A percentile compares a stretch with the other conserved stretches of the same genome.
Conservation (phyloP, 2,797 vertebrate genomes). For the Hippocampus kuda region DNA sequence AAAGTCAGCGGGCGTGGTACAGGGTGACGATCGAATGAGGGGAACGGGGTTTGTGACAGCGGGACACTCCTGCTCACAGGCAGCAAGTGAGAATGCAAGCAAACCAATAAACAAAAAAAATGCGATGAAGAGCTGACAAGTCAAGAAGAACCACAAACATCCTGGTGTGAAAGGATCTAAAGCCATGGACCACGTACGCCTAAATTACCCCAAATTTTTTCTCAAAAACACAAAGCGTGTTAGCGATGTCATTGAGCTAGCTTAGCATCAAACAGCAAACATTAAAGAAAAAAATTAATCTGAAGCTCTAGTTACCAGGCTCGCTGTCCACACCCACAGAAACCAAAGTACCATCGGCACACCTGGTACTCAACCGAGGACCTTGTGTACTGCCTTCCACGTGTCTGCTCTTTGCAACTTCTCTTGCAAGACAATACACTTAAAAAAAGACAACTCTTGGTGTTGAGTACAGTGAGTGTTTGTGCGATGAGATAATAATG, state of each 20-base stretch:
- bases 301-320: background rate
- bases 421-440: background rate
- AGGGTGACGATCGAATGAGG: slow-evolving; percentile 41
- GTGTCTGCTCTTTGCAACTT: background rate
- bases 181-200: background rate
- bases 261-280: background rate
- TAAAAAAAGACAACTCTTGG: background rate
- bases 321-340: background rate
- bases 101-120: slow-evolving; percentile 35
- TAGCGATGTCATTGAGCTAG: background rate
- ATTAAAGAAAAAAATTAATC: background rate
- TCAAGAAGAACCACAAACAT: slow-evolving; percentile 15
- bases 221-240: background rate
- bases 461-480: background rate
- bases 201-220: too few relatives aligned
- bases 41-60: slow-evolving; percentile 27
- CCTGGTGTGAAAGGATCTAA: slow-evolving; percentile 4
- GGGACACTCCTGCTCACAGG: slow-evolving; percentile 41
- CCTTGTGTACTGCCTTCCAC: background rate
- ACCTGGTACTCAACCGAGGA: background rate
- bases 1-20: slow-evolving; percentile 59
- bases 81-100: slow-evolving; percentile 39
- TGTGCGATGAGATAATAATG: too few relatives aligned
- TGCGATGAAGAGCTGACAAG: slow-evolving; percentile 39
- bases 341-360: background rate